phyloP scores from a whole-genome alignment of 2,888 invertebrate genomes.

The Cephus sareptanus region DNA sequence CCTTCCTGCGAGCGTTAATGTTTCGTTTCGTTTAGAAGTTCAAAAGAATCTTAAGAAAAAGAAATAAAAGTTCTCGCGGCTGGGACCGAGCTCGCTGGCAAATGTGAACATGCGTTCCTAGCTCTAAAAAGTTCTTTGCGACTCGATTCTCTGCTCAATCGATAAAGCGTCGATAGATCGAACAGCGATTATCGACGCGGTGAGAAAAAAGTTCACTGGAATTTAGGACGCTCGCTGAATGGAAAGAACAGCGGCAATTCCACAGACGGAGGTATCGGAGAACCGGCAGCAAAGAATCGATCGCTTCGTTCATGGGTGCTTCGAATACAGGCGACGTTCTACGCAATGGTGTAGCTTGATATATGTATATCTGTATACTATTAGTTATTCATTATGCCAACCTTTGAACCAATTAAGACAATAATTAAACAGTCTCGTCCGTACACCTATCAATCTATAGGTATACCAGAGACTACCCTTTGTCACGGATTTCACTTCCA shows the following conservation, averaged over 20 bases:
- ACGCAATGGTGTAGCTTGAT: not conserved
- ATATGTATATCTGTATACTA: too few relatives aligned
- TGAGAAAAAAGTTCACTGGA: not conserved
- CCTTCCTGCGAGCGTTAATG: too few relatives aligned
- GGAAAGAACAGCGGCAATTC: not conserved
- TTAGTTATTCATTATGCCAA: not conserved
- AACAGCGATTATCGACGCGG: not conserved
- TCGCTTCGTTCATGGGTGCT: not conserved
- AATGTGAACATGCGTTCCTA: conserved; percentile 14
- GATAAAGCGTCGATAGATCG: not conserved
- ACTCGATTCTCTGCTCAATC: not conserved
- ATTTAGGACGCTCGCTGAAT: not conserved
- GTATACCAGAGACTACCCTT: not conserved
- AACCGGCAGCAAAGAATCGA: not conserved
- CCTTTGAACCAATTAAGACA: not conserved
- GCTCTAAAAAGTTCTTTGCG: not conserved
- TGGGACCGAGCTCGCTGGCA: conserved; percentile 21
- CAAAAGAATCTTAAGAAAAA: not conserved
- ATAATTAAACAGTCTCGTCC: not conserved
- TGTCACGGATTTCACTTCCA: not conserved
- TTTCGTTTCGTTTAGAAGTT: too few relatives aligned
- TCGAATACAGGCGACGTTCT: not conserved
- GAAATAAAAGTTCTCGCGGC: not conserved
- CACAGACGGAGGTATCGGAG: not conserved
- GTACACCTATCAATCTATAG: not conserved